A percentile compares a stretch with the other conserved stretches of the same genome.
Conservation (phyloP, 2,113 vertebrate genomes). For the Lagopus leucura region DNA sequence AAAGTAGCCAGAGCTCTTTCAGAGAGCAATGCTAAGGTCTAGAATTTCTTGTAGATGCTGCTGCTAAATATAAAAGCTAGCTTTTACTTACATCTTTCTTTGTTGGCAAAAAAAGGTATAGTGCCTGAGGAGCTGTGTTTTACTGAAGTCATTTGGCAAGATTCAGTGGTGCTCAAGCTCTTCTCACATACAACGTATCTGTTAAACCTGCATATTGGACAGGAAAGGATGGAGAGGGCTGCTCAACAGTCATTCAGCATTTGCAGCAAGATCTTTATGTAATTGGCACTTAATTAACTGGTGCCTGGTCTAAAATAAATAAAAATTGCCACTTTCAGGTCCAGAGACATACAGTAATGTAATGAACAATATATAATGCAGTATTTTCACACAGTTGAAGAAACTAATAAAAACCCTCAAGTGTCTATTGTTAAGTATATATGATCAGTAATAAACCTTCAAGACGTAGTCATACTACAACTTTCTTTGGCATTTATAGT, state of each 20-base stretch:
- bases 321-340: not conserved
- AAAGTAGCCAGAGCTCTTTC: not conserved
- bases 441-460: not conserved
- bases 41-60: not conserved
- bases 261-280: not conserved
- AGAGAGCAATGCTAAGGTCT: not conserved
- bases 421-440: not conserved
- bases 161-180: not conserved
- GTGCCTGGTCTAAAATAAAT: too few relatives aligned
- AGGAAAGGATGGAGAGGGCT: not conserved
- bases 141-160: not conserved
- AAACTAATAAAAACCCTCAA: not conserved
- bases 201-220: not conserved
- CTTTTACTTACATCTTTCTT: not conserved
- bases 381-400: not conserved
- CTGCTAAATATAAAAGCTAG: not conserved
- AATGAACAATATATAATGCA: not conserved
- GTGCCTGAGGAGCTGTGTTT: not conserved
- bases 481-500: not conserved
- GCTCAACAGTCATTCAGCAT: not conserved
- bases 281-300: too few relatives aligned
- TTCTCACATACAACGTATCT: not conserved
- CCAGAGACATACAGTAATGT: not conserved
- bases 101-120: not conserved
- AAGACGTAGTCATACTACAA: not conserved